A percentile compares a stretch with the other conserved stretches of the same genome.
phyloP scores from a whole-genome alignment of 2,113 vertebrate species.

The Gorsachius goisagi region DNA sequence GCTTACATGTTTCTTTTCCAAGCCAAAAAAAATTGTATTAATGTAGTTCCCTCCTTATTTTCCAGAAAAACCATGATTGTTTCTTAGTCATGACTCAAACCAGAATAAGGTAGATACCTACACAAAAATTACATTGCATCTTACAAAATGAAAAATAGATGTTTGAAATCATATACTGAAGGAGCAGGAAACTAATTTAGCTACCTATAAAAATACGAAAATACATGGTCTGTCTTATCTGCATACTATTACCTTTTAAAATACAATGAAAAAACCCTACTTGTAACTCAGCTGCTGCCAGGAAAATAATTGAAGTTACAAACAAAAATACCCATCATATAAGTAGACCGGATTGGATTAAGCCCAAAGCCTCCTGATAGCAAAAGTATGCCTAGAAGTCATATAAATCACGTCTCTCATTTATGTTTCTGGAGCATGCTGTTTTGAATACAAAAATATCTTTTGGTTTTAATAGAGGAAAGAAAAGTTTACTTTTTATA shows the following conservation, averaged over 20 bases:
- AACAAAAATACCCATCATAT: not conserved
- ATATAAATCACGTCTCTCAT: not conserved
- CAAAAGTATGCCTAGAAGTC: not conserved
- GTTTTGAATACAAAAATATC: constrained; percentile 1
- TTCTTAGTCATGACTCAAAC: not conserved
- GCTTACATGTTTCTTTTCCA: not conserved
- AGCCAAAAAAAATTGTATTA: rapidly evolving
- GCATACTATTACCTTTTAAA: not conserved
- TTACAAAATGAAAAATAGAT: not conserved
- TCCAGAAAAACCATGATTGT: not conserved
- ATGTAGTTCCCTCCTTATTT: not conserved
- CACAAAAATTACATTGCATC: not conserved
- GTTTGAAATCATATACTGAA: not conserved
- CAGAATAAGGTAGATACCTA: not conserved
- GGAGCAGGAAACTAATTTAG: not conserved
- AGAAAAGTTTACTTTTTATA: not conserved
- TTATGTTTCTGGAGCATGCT: not conserved
- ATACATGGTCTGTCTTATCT: not conserved
- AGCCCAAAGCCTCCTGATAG: not conserved
- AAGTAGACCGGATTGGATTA: not conserved
- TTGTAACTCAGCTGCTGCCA: not conserved
- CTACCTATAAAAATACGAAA: not conserved
- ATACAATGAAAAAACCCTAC: not conserved
- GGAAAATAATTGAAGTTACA: not conserved
- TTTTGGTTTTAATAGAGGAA: constrained; percentile 10